Conservation (phyloP, 37 sponge, comb jelly and placozoan genomes). For the Beroe ovata region DNA sequence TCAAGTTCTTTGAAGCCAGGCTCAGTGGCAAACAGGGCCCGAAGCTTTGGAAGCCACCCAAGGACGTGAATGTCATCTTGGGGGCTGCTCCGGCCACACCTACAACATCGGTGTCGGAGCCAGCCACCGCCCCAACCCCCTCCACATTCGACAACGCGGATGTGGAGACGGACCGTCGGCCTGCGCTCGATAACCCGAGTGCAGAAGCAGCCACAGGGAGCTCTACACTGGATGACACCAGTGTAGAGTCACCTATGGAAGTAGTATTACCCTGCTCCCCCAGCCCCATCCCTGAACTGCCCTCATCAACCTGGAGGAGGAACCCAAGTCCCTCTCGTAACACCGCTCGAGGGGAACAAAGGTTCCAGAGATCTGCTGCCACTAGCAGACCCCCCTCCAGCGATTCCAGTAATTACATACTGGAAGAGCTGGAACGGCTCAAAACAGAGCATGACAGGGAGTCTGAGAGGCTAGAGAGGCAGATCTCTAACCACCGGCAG, state of each 20-base stretch:
- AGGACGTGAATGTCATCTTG: not conserved
- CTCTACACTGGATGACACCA: not conserved
- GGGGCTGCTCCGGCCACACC: not conserved
- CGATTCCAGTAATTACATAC: not conserved
- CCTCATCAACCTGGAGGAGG: not conserved
- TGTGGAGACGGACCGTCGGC: not conserved
- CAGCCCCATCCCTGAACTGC: not conserved
- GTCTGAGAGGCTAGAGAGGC: not conserved
- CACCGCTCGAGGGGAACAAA: not conserved
- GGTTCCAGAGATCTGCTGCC: not conserved
- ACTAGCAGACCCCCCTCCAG: not conserved
- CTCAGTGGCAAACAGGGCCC: not conserved
- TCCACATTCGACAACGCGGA: not conserved
- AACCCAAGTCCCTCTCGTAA: not conserved
- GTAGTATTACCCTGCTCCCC: not conserved
- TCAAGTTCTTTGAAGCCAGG: not conserved
- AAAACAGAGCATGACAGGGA: not conserved
- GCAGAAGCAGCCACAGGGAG: not conserved
- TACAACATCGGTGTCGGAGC: not conserved
- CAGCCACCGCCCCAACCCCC: not conserved
- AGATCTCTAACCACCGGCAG: not conserved
- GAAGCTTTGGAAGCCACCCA: not conserved
- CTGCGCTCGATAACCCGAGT: not conserved
- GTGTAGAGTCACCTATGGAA: not conserved
- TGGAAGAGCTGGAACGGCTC: not conserved